Evolutionary conservation across 2,888 invertebrate species (phyloP).

Genomic region (Drosophila meridionalis): DNA sequence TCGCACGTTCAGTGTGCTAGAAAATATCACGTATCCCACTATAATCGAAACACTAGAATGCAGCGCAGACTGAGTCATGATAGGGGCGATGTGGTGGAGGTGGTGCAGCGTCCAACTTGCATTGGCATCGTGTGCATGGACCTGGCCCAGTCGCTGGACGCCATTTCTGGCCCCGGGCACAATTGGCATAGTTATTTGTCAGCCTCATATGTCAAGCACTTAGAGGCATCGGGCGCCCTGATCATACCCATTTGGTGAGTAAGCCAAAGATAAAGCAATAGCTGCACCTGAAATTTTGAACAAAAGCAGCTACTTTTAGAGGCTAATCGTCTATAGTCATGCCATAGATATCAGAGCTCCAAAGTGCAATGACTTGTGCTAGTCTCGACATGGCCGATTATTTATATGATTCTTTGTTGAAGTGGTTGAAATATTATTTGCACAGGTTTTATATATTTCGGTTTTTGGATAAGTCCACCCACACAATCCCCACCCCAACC

Average conservation of each 20-base stretch:
- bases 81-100: not conserved
- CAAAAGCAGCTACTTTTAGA: no score
- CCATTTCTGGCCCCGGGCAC: slow-evolving; percentile 83
- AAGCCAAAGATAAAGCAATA: not conserved
- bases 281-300: no score
- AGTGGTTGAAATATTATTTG: no score
- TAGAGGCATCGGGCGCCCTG: slow-evolving; percentile 93
- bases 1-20: not conserved
- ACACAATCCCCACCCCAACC: no score
- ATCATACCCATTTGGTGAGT: slow-evolving; percentile 92
- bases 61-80: not conserved
- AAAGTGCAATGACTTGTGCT: no score
- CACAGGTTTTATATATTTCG: no score
- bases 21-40: not conserved
- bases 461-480: no score
- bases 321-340: no score
- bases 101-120: slow-evolving; percentile 84
- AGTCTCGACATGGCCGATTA: no score
- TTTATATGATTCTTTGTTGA: no score
- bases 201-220: slow-evolving; percentile 93
- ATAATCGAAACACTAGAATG: not conserved
- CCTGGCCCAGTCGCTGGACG: slow-evolving; percentile 86
- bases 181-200: slow-evolving; percentile 90
- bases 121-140: slow-evolving; percentile 91
- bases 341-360: no score